Conservation (phyloP, 2,888 invertebrate genomes). For the Cryptophagus acutangulus region DNA sequence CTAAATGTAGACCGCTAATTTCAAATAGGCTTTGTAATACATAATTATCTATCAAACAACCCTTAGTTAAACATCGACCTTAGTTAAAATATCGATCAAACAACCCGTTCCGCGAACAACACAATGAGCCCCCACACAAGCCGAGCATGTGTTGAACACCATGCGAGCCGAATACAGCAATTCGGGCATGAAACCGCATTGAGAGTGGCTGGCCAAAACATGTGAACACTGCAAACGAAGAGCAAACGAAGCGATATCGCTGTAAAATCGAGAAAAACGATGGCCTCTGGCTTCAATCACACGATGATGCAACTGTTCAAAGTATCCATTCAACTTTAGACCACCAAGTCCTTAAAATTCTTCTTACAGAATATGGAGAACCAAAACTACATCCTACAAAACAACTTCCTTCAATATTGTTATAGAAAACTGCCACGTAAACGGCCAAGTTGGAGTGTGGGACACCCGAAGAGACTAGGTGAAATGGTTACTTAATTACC, state of each 20-base stretch:
- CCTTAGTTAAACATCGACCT: too few relatives aligned
- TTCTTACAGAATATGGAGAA: conserved; percentile 72
- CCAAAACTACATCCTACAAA: conserved; percentile 85
- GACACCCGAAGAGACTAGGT: conserved; percentile 81
- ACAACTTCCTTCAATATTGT: conserved; percentile 88
- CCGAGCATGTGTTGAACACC: conserved; percentile 63
- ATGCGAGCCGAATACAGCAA: conserved; percentile 66
- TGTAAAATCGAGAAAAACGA: conserved; percentile 94
- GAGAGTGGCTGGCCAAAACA: conserved; percentile 98
- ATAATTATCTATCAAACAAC: too few relatives aligned
- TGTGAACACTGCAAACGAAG: conserved; percentile 78
- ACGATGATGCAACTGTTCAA: conserved; percentile 67
- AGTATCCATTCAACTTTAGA: too few relatives aligned
- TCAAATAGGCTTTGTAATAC: too few relatives aligned
- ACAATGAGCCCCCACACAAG: conserved; percentile 58
- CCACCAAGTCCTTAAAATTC: not conserved
- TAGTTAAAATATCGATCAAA: too few relatives aligned
- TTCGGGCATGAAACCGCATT: conserved; percentile 75
- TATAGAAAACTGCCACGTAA: conserved; percentile 70
- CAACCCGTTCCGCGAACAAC: conserved; percentile 60
- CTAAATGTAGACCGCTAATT: too few relatives aligned
- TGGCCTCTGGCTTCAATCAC: conserved; percentile 74
- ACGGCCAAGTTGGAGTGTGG: conserved; percentile 79
- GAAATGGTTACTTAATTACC: too few relatives aligned
- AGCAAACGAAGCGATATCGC: conserved; percentile 78